Base-by-base conservation (phyloP, 2,888 invertebrate species). In the Trissolcus japonicus region DNA sequence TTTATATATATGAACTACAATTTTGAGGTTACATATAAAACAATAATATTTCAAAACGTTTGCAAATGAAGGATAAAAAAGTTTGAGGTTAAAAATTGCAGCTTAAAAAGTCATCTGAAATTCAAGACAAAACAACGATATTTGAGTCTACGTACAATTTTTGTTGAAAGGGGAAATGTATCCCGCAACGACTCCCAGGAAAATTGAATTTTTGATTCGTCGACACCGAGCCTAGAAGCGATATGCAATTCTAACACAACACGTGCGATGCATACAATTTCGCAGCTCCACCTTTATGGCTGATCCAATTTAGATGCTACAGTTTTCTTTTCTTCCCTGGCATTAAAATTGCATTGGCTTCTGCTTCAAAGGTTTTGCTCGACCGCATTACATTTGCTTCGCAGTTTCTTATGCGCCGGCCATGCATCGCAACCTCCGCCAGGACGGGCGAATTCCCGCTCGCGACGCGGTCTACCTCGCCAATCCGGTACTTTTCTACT, bases 311-410 rank as follows among this genome's bases (percentile, higher is more conserved):
- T 85, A 83, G 74, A 76, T 61, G 62, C 69, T 67, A 60, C 69
- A 35, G 35, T 35, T 35, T 35, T 72, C 67, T 60, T 68, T 76
- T 77, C n/a, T n/a, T n/a, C n/a, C 62, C 79, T 80, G 78, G 83
- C 80, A 83, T 85, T 84, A 83, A 82, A 82, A 82, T 80, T 74
- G 79, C 72, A 79, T 81, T 80, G 83, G 82, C 84, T 83, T 84
- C 83, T 76, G 78, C 53, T 65, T 81, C 79, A 68, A 78, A 79
- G 80, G 79, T 75, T 81, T 63, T 76, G 53, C 60, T 80, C 71
- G 79, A 81, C 69, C 67, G 73, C 78, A 59, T 80, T 81, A 56
- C 78, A 63, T 51, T 57, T 21, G 71, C 50, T 57, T 43, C 69
- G 54, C 75, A 69, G 69, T 72, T 63, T 71, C 75, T 78, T 61